Base-by-base conservation (phyloP, 2,797 vertebrate species). In the Ceryle rudis region DNA sequence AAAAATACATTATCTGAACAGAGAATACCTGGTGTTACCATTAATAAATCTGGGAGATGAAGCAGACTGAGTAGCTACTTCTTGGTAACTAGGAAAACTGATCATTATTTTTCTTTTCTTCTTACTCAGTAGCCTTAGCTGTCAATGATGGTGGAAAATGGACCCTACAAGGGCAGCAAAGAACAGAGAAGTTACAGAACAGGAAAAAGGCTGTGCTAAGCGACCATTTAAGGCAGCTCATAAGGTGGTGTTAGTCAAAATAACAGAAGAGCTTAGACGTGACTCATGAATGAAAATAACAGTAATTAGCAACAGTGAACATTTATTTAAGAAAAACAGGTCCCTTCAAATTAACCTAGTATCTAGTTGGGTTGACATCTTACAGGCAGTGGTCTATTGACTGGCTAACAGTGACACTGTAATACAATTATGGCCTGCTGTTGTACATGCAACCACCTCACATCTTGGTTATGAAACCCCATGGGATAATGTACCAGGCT, bases 241-340 rank as follows among this genome's bases (percentile, higher is more conserved):
- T 57, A 54, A 37, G 55, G 57, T 10, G 33, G 7, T 61, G 20
- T 57, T 79, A 88, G 71, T 87, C 82, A 91, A 79, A 94, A 57
- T 78, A 94, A 81, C 3, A 8, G 70, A 84, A 81, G 41, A 79
- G 26, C 77, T 84, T 79, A 69, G 65, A 84, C 29, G 62, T 75
- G 73, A 81, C n/a, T 93, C 66, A 37, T 57, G 54, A 90, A 81
- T 72, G 41, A 92, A 95, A 91, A 80, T 70, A 77, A 70, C 35
- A 51, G n/a, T 39, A 70, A 84, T 82, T 51, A 70, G 66, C 44
- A 73, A 41, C 49, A 42, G n/a, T n/a, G 73, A 92, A 52, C 26
- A n/a, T 44, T 75, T 72, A 84, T 75, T 79, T 75, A 51, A 87
- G 86, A 58, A 81, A 70, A 80, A 46, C 0, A 3, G 7, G 29